Conservation (phyloP, 2,888 invertebrate species). For the Nomada ruficornis region DNA sequence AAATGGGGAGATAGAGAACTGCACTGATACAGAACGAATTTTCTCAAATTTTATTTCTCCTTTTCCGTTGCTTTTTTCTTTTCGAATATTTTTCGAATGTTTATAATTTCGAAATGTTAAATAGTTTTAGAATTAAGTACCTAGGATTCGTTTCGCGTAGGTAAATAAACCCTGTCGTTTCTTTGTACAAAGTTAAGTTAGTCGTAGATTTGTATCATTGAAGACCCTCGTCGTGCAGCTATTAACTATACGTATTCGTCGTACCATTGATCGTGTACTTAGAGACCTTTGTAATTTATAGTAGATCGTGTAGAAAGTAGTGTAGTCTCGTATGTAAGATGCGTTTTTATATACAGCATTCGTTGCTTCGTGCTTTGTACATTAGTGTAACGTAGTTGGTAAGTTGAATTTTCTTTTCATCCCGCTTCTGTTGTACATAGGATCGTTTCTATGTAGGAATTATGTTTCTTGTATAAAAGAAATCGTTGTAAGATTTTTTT, state of each 20-base stretch:
- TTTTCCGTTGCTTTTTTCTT: not conserved
- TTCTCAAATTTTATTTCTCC: not conserved
- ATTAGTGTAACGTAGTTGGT: constrained; percentile 3
- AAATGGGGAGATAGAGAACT: not conserved
- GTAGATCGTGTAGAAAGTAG: constrained; percentile 32
- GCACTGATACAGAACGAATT: not conserved
- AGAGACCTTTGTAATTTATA: constrained; percentile 52
- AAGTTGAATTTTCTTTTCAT: not conserved
- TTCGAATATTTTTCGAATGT: not conserved
- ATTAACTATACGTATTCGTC: constrained; percentile 35
- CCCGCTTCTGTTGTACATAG: constrained; percentile 43
- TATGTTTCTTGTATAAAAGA: constrained; percentile 27
- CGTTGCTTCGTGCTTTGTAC: constrained; percentile 17
- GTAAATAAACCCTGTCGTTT: not conserved
- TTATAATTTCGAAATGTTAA: not conserved
- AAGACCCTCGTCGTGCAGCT: constrained; percentile 71
- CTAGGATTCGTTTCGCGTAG: not conserved
- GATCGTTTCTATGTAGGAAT: not conserved
- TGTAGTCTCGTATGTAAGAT: constrained; percentile 11
- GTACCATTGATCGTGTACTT: constrained; percentile 38
- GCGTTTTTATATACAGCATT: constrained; percentile 20
- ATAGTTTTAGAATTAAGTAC: not conserved
- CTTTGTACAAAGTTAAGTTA: constrained; percentile 64
- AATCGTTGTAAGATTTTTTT: not conserved
- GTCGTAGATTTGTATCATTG: constrained; percentile 41